Percentiles rank a stretch among this genome's conserved stretches.
Conservation (phyloP, 2,113 vertebrate species). For the Perca flavescens region DNA sequence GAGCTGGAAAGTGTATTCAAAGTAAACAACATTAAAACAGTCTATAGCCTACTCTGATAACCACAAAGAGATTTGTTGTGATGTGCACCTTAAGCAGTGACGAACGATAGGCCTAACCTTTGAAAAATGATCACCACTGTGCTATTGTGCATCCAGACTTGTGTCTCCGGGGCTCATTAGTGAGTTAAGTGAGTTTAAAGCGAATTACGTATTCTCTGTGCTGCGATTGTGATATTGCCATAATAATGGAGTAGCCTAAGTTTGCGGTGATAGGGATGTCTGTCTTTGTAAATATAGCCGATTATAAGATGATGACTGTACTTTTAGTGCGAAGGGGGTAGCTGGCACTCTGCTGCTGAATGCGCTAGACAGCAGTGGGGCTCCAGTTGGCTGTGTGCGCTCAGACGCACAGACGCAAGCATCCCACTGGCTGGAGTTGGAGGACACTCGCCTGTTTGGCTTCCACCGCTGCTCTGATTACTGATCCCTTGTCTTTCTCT, state of each 20-base stretch:
- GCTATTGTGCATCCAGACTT: background rate
- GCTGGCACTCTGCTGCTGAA: constrained; percentile 60
- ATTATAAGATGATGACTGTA: constrained; percentile 25
- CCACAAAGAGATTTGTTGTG: background rate
- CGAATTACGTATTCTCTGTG: background rate
- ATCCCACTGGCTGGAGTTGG: constrained; percentile 74
- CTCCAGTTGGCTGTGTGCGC: constrained; percentile 71
- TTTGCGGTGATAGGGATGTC: background rate
- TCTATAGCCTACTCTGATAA: background rate
- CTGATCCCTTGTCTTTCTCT: constrained; percentile 40
- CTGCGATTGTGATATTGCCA: background rate
- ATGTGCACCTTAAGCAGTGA: background rate
- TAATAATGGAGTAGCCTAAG: background rate
- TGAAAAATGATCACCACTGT: background rate
- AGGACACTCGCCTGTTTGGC: constrained; percentile 49
- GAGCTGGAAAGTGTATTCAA: constrained; percentile 9
- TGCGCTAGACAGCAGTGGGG: constrained; percentile 62
- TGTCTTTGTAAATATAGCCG: constrained; percentile 2
- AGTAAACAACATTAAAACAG: background rate
- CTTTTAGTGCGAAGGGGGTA: constrained; percentile 11
- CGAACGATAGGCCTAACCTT: background rate
- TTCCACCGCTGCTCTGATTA: constrained; percentile 28
- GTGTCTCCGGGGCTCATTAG: constrained; percentile 7
- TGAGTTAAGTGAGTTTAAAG: background rate
- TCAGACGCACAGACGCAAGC: constrained; percentile 70